Conservation (phyloP, 1,140 invertebrate genomes). For the Potamilus streckersoni region DNA sequence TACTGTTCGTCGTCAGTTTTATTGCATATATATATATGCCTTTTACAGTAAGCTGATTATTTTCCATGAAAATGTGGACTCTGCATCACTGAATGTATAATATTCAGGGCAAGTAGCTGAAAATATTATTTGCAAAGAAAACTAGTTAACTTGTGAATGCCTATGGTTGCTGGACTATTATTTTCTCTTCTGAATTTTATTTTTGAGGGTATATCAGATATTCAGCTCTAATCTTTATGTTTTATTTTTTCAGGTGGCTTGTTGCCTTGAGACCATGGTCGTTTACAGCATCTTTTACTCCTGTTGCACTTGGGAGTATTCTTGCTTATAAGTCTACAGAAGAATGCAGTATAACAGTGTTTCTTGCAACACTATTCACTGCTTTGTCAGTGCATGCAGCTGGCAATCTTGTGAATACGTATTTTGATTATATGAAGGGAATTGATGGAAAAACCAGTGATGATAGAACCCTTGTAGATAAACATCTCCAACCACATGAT, state of each 20-base stretch:
- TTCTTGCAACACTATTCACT: constrained; percentile 85
- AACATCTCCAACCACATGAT: constrained; percentile 86
- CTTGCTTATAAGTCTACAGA: constrained; percentile 82
- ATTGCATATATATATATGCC: too few species aligned
- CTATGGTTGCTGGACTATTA: too few species aligned
- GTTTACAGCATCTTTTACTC: constrained; percentile 89
- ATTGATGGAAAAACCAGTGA: constrained; percentile 89
- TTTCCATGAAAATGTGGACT: too few species aligned
- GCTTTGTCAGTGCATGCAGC: constrained; percentile 93
- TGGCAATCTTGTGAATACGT: constrained; percentile 97
- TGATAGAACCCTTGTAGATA: constrained; percentile 92
- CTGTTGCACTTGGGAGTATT: constrained; percentile 87
- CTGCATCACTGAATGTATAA: too few species aligned
- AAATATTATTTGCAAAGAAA: too few species aligned
- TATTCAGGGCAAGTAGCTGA: too few species aligned
- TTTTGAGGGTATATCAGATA: too few species aligned
- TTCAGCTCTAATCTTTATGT: too few species aligned
- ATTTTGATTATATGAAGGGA: constrained; percentile 93
- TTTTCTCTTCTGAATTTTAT: too few species aligned
- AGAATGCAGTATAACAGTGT: constrained; percentile 82
- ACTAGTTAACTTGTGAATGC: too few species aligned
- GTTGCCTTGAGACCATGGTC: constrained; percentile 90
- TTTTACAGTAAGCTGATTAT: too few species aligned
- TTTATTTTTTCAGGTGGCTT: constrained; percentile 40
- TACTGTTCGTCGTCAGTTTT: too few species aligned